A percentile compares a stretch with the other conserved stretches of the same genome.
phyloP scores from a whole-genome alignment of 2,113 vertebrate species.

The Colinus virginianus region DNA sequence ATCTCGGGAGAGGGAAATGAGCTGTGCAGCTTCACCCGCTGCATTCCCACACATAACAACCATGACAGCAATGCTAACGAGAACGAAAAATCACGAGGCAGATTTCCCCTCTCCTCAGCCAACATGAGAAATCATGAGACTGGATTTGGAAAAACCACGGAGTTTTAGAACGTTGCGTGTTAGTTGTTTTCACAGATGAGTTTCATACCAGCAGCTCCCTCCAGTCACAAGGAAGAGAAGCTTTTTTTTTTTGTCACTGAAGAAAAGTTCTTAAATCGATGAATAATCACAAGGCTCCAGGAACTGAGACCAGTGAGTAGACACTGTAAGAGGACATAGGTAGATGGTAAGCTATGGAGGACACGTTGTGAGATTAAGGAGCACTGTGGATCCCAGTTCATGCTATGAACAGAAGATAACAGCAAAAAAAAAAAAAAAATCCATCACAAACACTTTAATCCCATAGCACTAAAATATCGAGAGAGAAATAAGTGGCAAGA shows the following conservation, averaged over 20 bases:
- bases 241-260: neutral
- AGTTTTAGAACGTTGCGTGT: neutral
- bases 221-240: slow-evolving; percentile 15
- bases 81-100: slow-evolving; percentile 39
- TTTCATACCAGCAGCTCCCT: slow-evolving; percentile 11
- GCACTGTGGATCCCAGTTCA: neutral
- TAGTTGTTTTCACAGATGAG: slow-evolving; percentile 55
- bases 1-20: neutral
- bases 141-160: slow-evolving; percentile 22
- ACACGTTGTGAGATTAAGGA: neutral
- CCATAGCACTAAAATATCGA: slow-evolving; percentile 3
- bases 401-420: neutral
- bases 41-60: neutral
- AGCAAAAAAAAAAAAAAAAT: neutral
- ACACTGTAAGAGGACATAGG: neutral
- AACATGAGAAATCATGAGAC: slow-evolving; percentile 26
- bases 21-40: neutral
- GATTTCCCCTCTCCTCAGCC: slow-evolving; percentile 26
- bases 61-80: neutral
- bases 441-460: neutral
- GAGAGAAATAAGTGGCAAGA: slow-evolving; percentile 23
- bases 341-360: neutral
- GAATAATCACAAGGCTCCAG: neutral
- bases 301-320: neutral
- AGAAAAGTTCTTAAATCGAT: neutral